Base-by-base conservation (phyloP, 23 tunicate genomes). In the Phallusia fumigata region DNA sequence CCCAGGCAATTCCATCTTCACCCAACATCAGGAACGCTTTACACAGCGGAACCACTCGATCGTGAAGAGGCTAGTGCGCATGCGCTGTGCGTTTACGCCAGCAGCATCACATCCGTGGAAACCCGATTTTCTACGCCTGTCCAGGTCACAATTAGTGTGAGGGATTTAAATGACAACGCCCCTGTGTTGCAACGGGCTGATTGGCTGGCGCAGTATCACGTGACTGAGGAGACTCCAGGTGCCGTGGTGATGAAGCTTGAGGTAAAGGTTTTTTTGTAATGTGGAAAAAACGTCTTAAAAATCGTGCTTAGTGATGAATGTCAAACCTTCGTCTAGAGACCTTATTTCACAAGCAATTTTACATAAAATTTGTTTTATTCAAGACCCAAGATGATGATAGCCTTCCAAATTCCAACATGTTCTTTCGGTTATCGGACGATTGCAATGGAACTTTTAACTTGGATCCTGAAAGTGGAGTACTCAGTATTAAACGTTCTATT, bases 41-140 rank as follows among this genome's bases (percentile, higher is more conserved):
- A 58, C 69, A 58, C 69, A 58, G 13, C 69, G 69, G 28, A 58
- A 13, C 28, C 69, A 24, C 69, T 58, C 13, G 69, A 58, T 13
- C 69, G 69, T 58, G 69, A 58, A 58, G 28, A 58, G 3, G 13
- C 28, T 5, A 58, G 28, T 22, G 26, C 69, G 1, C 16, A 58
- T 58, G 26, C 69, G 28, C 69, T 58, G 26, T 58, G 69, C 69
- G 28, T 58, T 58, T 58, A 21, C 69, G 69, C 69, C 69, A 22
- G 1, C 15, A 18, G 15, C 16, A 24, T 22, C 28, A 21, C 69
- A 13, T 24, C 11, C 13, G 26, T 2, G 28, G 28, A 24, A 24
- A 24, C 28, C 28, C 69, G 13, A 58, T 58, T 6, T 58, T 58
- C 69, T 21, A 22, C 2, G 26, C 69, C 69, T 1, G 69, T 24